These are phyloP conservation scores for Lithobates sylvaticus DNA, from an alignment of 2,797 vertebrate genomes.

Conservation along the genomic window DNA sequence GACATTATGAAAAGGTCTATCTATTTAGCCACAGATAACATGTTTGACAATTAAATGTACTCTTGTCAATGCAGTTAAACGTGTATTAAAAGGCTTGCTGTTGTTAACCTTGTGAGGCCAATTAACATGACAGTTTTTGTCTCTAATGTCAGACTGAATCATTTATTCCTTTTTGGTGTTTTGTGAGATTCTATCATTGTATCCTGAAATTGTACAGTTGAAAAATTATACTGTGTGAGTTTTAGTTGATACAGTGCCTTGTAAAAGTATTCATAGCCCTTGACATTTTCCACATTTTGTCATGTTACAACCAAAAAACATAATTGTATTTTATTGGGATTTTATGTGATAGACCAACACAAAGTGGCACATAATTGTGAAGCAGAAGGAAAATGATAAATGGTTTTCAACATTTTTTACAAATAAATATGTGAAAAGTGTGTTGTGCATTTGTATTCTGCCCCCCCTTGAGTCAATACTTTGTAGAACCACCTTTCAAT, in stretches of 20 bases:
- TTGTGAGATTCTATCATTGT: constrained; percentile 8
- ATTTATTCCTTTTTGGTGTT: constrained; percentile 27
- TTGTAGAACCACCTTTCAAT: too few species aligned
- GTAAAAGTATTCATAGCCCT: too few species aligned
- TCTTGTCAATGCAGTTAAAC: constrained; percentile 15
- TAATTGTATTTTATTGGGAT: too few species aligned
- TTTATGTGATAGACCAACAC: too few species aligned
- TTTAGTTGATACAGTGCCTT: neutral
- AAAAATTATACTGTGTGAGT: neutral
- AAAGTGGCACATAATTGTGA: too few species aligned
- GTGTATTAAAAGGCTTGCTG: neutral
- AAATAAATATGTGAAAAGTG: too few species aligned
- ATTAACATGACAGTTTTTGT: constrained; percentile 51
- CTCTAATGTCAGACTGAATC: constrained; percentile 36
- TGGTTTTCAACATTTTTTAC: too few species aligned
- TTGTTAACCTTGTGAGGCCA: constrained; percentile 21
- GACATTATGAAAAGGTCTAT: neutral
- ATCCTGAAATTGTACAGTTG: neutral
- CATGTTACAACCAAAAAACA: too few species aligned
- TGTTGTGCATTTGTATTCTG: too few species aligned
- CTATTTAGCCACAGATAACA: neutral
- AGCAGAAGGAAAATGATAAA: too few species aligned
- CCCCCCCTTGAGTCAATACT: too few species aligned
- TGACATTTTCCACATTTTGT: too few species aligned
- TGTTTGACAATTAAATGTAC: neutral